phyloP scores from a whole-genome alignment of 2,888 invertebrate species.

The Drosophila longiperda region DNA sequence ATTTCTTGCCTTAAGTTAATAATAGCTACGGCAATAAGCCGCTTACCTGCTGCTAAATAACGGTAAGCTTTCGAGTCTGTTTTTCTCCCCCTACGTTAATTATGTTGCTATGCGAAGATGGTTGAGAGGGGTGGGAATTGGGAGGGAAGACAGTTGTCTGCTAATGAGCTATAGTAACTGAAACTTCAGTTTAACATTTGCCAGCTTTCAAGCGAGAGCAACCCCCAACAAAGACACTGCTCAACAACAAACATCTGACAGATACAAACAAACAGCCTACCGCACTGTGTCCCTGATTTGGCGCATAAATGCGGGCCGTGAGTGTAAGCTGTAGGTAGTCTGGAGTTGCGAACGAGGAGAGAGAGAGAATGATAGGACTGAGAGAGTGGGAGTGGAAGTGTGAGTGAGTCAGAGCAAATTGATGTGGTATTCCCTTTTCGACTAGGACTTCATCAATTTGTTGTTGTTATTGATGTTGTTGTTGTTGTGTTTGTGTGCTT shows the following conservation, averaged over 20 bases:
- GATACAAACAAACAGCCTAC: conserved; percentile 52
- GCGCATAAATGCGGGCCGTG: conserved; percentile 54
- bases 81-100: conserved; percentile 56
- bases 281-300: conserved; percentile 76
- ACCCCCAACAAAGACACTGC: conserved; percentile 15
- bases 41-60: conserved; percentile 59
- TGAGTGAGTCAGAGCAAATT: conserved; percentile 24
- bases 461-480: background rate
- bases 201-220: conserved; percentile 7
- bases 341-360: conserved; percentile 6
- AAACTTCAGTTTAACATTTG: conserved; percentile 63
- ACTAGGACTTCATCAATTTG: conserved; percentile 9
- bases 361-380: background rate
- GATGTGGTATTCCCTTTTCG: conserved; percentile 49
- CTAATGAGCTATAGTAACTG: conserved; percentile 67
- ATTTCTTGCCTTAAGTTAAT: conserved; percentile 24
- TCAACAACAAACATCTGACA: background rate
- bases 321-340: conserved; percentile 49
- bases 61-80: conserved; percentile 20
- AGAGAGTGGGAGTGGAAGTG: background rate
- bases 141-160: conserved; percentile 25
- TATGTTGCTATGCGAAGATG: conserved; percentile 47
- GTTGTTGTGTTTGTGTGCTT: conserved; percentile 3
- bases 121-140: background rate
- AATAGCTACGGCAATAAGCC: conserved; percentile 26